These are phyloP conservation scores for Ptychodera flava DNA, from an alignment of 35 echinoderm and acorn worm genomes.

Conservation along the genomic window DNA sequence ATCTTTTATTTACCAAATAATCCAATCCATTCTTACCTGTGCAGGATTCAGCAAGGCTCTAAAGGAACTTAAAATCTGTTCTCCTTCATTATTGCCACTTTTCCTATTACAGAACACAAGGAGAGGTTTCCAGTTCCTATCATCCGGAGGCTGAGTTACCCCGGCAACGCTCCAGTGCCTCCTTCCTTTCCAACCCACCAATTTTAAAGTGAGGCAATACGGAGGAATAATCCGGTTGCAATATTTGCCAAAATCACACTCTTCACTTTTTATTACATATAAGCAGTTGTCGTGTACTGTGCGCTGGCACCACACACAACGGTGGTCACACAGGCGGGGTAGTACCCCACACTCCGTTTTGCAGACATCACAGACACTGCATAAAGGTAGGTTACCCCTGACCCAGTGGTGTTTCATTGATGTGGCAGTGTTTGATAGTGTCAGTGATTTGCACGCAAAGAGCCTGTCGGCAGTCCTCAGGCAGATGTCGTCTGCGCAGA, in stretches of 20 bases:
- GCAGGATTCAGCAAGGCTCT: conserved; percentile 19
- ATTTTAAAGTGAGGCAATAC: conserved; percentile 10
- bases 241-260: conserved; percentile 29
- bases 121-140: conserved; percentile 14
- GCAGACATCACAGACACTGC: conserved; percentile 22
- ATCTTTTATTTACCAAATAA: no score
- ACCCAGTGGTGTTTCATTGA: conserved; percentile 36
- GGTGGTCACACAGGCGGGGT: conserved; percentile 18
- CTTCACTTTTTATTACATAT: conserved; percentile 5
- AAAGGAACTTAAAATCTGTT: conserved; percentile 21
- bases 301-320: conserved; percentile 24
- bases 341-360: conserved; percentile 6
- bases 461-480: conserved; percentile 5
- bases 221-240: conserved; percentile 15
- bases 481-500: conserved; percentile 30
- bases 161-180: conserved; percentile 31
- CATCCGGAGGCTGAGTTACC: conserved; percentile 4
- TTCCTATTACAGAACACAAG: conserved; percentile 10
- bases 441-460: conserved; percentile 23
- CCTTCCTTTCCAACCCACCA: conserved; percentile 29
- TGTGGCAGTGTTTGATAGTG: neutral
- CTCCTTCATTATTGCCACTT: conserved; percentile 30
- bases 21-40: no score
- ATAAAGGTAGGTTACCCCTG: conserved; percentile 16
- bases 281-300: conserved; percentile 30